Conservation (phyloP, 2,888 invertebrate genomes). For the Chouioia cunea region DNA sequence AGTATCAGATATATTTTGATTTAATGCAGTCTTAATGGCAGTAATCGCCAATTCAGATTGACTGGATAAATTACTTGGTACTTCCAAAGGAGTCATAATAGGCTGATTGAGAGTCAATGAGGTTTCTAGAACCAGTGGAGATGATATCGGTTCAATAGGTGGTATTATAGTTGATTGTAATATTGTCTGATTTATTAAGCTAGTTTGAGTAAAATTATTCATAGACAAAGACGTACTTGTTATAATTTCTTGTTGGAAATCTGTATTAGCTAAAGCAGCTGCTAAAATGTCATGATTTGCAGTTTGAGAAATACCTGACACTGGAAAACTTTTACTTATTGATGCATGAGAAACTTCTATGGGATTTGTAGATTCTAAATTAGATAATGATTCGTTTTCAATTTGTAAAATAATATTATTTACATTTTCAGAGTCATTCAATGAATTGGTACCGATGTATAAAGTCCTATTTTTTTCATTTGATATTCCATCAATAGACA, state of each 20-base stretch:
- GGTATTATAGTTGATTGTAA: conserved; percentile 70
- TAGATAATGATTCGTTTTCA: conserved; percentile 66
- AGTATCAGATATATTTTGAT: conserved; percentile 75
- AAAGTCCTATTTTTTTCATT: conserved; percentile 63
- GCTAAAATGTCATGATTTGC: conserved; percentile 80
- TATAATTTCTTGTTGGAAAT: conserved; percentile 74
- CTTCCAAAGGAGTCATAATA: conserved; percentile 85
- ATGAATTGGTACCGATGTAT: conserved; percentile 69
- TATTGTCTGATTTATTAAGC: conserved; percentile 74
- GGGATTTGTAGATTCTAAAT: conserved; percentile 59
- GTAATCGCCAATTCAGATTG: conserved; percentile 64
- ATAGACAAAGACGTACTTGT: conserved; percentile 67
- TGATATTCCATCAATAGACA: conserved; percentile 68
- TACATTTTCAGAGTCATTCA: conserved; percentile 69
- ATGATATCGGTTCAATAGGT: conserved; percentile 71
- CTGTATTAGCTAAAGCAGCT: conserved; percentile 81
- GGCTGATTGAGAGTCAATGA: conserved; percentile 82
- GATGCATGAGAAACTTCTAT: conserved; percentile 67
- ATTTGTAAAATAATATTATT: conserved; percentile 72
- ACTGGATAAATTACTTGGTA: conserved; percentile 72
- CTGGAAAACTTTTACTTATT: conserved; percentile 52
- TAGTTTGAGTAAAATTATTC: conserved; percentile 70
- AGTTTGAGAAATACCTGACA: conserved; percentile 56
- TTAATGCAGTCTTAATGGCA: conserved; percentile 75
- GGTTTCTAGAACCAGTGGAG: conserved; percentile 79